Conservation (phyloP, 2,797 vertebrate species). For the Hephaestus fuliginosus region DNA sequence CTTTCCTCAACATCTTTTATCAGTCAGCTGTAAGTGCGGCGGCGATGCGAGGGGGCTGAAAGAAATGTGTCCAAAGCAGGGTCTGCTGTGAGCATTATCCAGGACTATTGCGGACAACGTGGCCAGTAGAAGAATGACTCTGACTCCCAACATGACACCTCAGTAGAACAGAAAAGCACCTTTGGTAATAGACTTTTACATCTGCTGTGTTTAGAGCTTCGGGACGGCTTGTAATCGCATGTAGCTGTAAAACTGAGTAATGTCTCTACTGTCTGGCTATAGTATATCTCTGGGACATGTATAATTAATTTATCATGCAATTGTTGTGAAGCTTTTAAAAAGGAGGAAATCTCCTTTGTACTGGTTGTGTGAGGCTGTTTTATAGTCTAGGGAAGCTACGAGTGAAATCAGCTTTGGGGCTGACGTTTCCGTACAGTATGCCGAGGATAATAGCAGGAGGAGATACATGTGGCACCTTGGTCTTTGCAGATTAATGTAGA, state of each 20-base stretch:
- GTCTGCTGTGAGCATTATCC: background rate
- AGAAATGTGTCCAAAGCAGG: background rate
- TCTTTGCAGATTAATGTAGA: background rate
- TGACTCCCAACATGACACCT: conserved; percentile 1
- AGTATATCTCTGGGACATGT: background rate
- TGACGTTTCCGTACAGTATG: background rate
- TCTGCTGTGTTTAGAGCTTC: background rate
- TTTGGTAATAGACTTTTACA: background rate
- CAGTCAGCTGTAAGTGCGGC: background rate
- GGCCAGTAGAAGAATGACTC: background rate
- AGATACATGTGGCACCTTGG: background rate
- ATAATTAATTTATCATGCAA: conserved; percentile 21
- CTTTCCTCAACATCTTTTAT: background rate
- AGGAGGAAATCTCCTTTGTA: conserved; percentile 12
- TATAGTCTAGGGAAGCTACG: background rate
- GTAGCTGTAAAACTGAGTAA: conserved; percentile 20
- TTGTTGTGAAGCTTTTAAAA: conserved; percentile 8
- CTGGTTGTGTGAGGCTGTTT: conserved; percentile 14
- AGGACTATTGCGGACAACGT: background rate
- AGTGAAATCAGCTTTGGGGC: background rate
- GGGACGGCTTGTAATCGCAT: background rate
- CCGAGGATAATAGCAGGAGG: background rate
- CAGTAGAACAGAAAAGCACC: background rate
- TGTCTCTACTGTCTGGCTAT: background rate
- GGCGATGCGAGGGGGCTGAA: background rate